Percentiles rank a stretch among this genome's conserved stretches.
Evolutionary conservation across 92 coral and sea anemone species (phyloP).

Genomic region (Zoanthus gigantus): DNA sequence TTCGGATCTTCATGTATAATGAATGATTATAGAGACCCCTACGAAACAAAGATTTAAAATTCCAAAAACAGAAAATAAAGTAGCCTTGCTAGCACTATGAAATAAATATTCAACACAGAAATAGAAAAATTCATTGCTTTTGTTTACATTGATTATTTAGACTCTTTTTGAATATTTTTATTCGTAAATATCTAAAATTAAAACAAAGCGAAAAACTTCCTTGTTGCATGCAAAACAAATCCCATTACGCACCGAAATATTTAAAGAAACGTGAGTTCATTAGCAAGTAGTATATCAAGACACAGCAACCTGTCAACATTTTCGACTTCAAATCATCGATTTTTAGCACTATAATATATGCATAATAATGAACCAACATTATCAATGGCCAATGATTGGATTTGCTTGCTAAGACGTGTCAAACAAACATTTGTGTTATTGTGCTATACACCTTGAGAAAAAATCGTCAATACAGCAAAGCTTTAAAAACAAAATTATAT

Average conservation of each 20-base stretch:
- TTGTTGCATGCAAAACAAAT: background rate
- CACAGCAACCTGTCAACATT: slow-evolving; percentile 12
- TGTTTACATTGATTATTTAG: background rate
- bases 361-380: background rate
- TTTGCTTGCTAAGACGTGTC: background rate
- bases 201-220: background rate
- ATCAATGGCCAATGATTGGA: slow-evolving; percentile 28
- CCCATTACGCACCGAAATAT: background rate
- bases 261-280: background rate
- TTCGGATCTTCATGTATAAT: background rate
- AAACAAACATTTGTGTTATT: slow-evolving; percentile 1
- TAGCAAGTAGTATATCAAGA: background rate
- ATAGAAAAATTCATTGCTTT: background rate
- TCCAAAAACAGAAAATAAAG: background rate
- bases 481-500: background rate
- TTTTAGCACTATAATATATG: slow-evolving; percentile 4
- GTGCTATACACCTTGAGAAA: background rate
- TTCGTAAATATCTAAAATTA: background rate
- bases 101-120: background rate
- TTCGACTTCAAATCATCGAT: slow-evolving; percentile 14
- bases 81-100: background rate
- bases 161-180: slow-evolving; percentile 5
- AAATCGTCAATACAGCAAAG: background rate
- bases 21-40: background rate
- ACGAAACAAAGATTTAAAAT: background rate